phyloP scores from a whole-genome alignment of 2,888 invertebrate species.

The Dermolepida albohirtum region DNA sequence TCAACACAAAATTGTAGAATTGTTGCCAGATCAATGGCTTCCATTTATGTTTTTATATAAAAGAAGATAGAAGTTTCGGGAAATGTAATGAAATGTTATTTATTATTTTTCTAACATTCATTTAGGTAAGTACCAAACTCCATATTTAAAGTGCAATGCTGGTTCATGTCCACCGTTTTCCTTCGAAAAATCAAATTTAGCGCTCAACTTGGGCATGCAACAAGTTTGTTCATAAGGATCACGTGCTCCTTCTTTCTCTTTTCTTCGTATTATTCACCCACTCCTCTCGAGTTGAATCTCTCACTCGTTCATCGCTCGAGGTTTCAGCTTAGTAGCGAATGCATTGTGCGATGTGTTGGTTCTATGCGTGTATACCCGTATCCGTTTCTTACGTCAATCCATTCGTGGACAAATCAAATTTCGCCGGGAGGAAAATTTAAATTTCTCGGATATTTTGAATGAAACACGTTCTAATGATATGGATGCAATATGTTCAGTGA shows the following conservation, averaged over 20 bases:
- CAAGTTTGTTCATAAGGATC: slow-evolving; percentile 46
- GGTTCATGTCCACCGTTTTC: no score
- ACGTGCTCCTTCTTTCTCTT: slow-evolving; percentile 37
- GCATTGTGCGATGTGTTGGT: slow-evolving; percentile 9
- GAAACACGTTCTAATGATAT: slow-evolving; percentile 42
- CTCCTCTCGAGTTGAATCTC: slow-evolving; percentile 17
- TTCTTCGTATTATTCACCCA: slow-evolving; percentile 9
- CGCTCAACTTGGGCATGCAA: slow-evolving; percentile 37
- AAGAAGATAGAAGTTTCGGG: no score
- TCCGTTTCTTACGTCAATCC: slow-evolving; percentile 14
- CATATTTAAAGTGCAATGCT: no score
- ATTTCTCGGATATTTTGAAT: slow-evolving; percentile 31
- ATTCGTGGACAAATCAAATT: slow-evolving; percentile 3
- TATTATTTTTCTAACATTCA: no score
- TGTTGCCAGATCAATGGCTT: no score
- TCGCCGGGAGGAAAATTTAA: slow-evolving; percentile 32
- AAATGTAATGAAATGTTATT: no score
- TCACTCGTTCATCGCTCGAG: slow-evolving; percentile 12
- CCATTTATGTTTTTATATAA: no score
- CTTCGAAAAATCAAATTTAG: slow-evolving; percentile 20
- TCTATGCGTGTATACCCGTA: slow-evolving; percentile 5
- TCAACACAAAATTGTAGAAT: no score
- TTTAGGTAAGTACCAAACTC: no score
- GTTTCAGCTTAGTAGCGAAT: slow-evolving; percentile 25
- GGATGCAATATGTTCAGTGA: slow-evolving; percentile 48